Evolutionary conservation across 1,140 invertebrate species (phyloP).

Genomic region (Phenacoccus solenopsis): DNA sequence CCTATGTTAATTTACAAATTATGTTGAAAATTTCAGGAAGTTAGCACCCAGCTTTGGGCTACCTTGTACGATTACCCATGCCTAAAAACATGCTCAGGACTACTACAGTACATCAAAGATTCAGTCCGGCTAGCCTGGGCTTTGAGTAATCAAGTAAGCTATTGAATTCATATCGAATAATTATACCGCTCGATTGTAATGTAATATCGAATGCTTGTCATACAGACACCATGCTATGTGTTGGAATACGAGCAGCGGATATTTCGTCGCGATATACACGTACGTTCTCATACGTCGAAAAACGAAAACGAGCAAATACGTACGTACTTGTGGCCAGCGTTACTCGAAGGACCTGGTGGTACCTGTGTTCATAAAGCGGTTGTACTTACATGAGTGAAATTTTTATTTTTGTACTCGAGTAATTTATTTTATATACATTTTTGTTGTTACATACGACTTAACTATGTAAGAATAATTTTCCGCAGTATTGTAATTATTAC

Average conservation of each 20-base stretch:
- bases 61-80: constrained; percentile 65
- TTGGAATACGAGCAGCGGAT: constrained; percentile 43
- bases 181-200: neutral
- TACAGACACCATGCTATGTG: constrained; percentile 38
- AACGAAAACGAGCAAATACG: constrained; percentile 42
- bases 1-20: constrained; percentile 19
- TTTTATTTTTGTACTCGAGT: neutral
- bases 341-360: constrained; percentile 46
- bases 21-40: constrained; percentile 38
- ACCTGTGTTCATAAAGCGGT: constrained; percentile 56
- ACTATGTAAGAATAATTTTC: neutral
- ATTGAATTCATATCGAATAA: neutral
- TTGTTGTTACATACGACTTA: neutral
- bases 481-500: neutral
- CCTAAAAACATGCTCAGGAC: constrained; percentile 45
- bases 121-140: constrained; percentile 55
- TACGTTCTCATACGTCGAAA: constrained; percentile 50
- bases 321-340: constrained; percentile 57
- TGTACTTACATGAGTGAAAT: constrained; percentile 42
- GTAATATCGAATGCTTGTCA: constrained; percentile 13
- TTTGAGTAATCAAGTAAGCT: constrained; percentile 39
- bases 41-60: constrained; percentile 48
- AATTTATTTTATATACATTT: neutral
- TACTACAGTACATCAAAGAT: constrained; percentile 47
- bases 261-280: constrained; percentile 46